A percentile compares a stretch with the other conserved stretches of the same genome.
Evolutionary conservation across 2,113 vertebrate species (phyloP).

Genomic region (Chiloscyllium plagiosum): DNA sequence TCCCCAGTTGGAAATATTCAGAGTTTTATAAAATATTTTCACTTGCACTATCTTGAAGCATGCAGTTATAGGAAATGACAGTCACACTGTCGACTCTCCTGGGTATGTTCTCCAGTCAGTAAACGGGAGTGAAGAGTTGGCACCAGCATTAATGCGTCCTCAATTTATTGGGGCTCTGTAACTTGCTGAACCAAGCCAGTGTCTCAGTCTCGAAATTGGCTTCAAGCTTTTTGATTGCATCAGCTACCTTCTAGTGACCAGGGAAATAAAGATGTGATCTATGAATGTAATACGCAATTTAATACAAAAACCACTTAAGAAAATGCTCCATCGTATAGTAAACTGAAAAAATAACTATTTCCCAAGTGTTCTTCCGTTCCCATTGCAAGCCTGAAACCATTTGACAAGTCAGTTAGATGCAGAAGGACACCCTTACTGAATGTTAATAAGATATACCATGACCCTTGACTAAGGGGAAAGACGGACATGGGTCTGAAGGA

Average conservation of each 20-base stretch:
- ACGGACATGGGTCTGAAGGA: no score
- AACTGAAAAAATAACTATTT: background rate
- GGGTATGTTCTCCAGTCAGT: background rate
- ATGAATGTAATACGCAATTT: background rate
- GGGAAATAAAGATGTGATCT: background rate
- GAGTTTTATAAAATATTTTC: background rate
- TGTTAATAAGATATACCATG: background rate
- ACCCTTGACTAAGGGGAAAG: background rate
- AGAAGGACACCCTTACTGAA: background rate
- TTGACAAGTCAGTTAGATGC: background rate
- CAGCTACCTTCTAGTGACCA: background rate
- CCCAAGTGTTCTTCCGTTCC: background rate
- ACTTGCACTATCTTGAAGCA: background rate
- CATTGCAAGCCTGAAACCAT: no score
- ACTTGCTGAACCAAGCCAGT: background rate
- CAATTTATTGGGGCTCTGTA: background rate
- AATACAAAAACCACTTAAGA: background rate
- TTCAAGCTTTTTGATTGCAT: background rate
- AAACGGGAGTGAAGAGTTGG: background rate
- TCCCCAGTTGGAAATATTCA: background rate
- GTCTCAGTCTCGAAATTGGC: background rate
- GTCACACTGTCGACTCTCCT: background rate
- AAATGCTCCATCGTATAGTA: background rate
- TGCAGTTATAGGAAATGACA: background rate
- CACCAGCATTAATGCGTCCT: background rate